Percentiles rank a stretch among this genome's conserved stretches.
These are phyloP conservation scores for Hydrotaea diabolus DNA, from an alignment of 2,888 invertebrate species.

Conservation along the genomic window DNA sequence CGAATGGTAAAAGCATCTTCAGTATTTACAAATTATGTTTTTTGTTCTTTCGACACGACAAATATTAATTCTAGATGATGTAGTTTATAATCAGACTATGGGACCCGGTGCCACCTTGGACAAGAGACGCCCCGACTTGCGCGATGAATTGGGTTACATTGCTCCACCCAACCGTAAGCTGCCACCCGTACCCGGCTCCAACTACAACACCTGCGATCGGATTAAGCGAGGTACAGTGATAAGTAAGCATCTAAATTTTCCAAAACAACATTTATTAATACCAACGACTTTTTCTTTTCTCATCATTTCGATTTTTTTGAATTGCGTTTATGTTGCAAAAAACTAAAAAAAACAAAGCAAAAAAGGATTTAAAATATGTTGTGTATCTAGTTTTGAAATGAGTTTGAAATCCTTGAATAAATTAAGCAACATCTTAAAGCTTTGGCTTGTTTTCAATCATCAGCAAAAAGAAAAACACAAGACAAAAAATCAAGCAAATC, in stretches of 20 bases:
- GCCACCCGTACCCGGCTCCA: slow-evolving; percentile 95
- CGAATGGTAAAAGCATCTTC: slow-evolving; percentile 81
- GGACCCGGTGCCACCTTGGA: slow-evolving; percentile 88
- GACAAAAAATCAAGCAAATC: background rate
- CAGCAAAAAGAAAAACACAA: background rate
- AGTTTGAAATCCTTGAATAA: slow-evolving; percentile 6
- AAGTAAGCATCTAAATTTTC: slow-evolving; percentile 86
- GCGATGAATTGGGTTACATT: slow-evolving; percentile 95
- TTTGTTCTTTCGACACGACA: slow-evolving; percentile 76
- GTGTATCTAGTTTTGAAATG: background rate
- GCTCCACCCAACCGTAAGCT: slow-evolving; percentile 95
- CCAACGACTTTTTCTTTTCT: slow-evolving; percentile 59
- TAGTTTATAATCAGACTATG: slow-evolving; percentile 93
- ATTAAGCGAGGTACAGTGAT: slow-evolving; percentile 96
- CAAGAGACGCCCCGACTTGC: slow-evolving; percentile 90
- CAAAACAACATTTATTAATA: slow-evolving; percentile 78
- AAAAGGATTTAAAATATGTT: slow-evolving; percentile 16
- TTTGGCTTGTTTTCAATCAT: slow-evolving; percentile 67
- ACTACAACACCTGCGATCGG: slow-evolving; percentile 96
- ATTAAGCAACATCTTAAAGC: slow-evolving; percentile 41
- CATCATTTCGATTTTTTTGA: slow-evolving; percentile 36
- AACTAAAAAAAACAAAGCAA: slow-evolving; percentile 23
- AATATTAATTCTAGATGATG: slow-evolving; percentile 88
- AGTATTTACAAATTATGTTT: slow-evolving; percentile 78
- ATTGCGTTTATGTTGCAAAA: slow-evolving; percentile 32